phyloP scores from a whole-genome alignment of 1,140 invertebrate species.

The Brachionus plicatilis region DNA sequence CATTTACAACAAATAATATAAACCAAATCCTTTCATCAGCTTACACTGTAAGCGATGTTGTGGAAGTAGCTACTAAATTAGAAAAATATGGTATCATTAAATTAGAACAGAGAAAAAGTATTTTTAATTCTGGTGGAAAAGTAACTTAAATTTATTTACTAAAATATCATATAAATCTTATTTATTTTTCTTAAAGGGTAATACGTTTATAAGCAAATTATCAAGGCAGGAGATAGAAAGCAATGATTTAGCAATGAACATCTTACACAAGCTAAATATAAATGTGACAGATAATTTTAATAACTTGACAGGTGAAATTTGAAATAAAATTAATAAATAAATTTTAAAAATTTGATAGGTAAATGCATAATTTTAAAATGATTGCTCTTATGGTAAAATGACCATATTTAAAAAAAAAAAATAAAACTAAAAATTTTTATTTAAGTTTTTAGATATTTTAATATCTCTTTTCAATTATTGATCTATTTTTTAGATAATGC shows the following conservation, averaged over 20 bases:
- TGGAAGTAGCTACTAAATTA: background rate
- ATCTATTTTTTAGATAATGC: too few species aligned
- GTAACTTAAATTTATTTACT: background rate
- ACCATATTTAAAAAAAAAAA: too few species aligned
- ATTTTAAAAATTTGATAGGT: background rate
- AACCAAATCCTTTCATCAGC: too few species aligned
- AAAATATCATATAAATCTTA: background rate
- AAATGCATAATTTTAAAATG: background rate
- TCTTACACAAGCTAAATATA: background rate
- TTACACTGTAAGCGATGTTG: background rate
- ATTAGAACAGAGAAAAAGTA: background rate
- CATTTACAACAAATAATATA: background rate
- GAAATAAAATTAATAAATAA: background rate
- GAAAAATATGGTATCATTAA: background rate
- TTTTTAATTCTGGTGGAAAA: background rate
- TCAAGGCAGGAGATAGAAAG: background rate
- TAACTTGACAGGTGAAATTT: background rate
- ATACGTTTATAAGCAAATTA: background rate
- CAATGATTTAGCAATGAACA: background rate
- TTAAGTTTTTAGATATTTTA: too few species aligned
- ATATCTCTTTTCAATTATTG: too few species aligned
- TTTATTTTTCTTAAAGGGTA: background rate
- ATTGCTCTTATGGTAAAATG: too few species aligned
- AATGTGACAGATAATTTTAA: background rate
- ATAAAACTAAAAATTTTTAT: too few species aligned